These are phyloP conservation scores for Ormyrus thymus DNA, from an alignment of 2,888 invertebrate genomes.

Conservation along the genomic window DNA sequence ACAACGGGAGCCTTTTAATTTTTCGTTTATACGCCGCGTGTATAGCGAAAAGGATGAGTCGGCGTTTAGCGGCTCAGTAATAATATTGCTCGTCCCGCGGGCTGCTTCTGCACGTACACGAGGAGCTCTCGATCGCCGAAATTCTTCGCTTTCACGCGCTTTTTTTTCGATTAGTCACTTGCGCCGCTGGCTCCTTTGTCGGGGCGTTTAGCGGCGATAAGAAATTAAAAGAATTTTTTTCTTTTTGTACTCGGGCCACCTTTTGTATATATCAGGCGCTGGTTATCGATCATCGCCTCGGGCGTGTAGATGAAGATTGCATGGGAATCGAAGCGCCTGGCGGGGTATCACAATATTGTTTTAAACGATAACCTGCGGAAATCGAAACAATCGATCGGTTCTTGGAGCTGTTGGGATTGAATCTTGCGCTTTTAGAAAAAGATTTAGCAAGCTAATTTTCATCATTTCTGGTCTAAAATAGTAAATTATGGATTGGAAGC, in stretches of 20 bases:
- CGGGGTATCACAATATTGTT: no score
- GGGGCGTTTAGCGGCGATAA: conserved; percentile 6
- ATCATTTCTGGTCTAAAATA: no score
- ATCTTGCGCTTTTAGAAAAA: no score
- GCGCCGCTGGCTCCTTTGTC: conserved; percentile 25
- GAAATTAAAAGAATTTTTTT: neutral
- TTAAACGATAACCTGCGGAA: no score
- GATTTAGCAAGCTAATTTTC: no score
- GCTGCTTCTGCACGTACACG: neutral
- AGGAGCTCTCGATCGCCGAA: conserved; percentile 4
- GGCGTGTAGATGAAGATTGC: no score
- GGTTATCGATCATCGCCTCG: no score
- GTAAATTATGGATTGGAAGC: no score
- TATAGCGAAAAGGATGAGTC: conserved; percentile 67
- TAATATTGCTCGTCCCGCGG: conserved; percentile 64
- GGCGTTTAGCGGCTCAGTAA: conserved; percentile 64
- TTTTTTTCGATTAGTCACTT: conserved; percentile 45
- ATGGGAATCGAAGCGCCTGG: no score
- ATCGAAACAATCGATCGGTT: no score
- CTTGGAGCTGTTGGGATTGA: no score
- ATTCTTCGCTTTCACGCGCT: conserved; percentile 22
- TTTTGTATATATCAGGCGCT: no score
- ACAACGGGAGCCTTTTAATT: conserved; percentile 64
- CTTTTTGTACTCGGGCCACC: neutral
- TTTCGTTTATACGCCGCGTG: conserved; percentile 62